Percentiles rank a stretch among this genome's conserved stretches.
Conservation (phyloP, 2,797 vertebrate species). For the Hoplostethus mediterraneus region DNA sequence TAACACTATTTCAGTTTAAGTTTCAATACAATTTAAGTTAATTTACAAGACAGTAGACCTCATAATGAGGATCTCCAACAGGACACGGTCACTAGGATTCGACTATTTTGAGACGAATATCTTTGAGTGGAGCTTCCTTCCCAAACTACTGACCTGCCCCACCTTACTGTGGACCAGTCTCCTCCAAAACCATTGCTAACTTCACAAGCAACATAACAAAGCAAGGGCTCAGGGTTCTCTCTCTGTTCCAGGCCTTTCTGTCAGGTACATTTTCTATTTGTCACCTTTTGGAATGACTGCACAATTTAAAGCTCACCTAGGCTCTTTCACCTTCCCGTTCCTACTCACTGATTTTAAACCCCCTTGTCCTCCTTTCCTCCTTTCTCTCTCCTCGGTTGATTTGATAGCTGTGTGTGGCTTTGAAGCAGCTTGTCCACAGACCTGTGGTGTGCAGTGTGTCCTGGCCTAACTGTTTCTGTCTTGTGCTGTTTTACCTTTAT, state of each 20-base stretch:
- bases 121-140: not conserved
- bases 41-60: not conserved
- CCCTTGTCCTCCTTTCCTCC: conserved; percentile 82
- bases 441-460: conserved; percentile 86
- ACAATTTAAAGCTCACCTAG: conserved; percentile 76
- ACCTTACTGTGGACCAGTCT: conserved; percentile 6
- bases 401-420: conserved; percentile 87
- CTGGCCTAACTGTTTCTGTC: conserved; percentile 94
- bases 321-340: conserved; percentile 66
- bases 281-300: conserved; percentile 56
- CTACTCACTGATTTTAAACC: conserved; percentile 83
- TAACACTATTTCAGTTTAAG: not conserved
- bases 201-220: not conserved
- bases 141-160: not conserved
- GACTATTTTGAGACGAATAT: conserved; percentile 18
- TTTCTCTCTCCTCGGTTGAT: conserved; percentile 76
- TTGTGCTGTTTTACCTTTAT: conserved; percentile 95
- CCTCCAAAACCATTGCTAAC: conserved; percentile 12
- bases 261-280: conserved; percentile 14
- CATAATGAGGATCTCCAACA: not conserved
- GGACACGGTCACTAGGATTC: conserved; percentile 6
- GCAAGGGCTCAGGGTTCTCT: conserved; percentile 31
- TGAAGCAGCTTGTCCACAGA: conserved; percentile 88
- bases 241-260: conserved; percentile 22
- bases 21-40: not conserved